Conservation (phyloP, 1,140 invertebrate species). For the Drosophila sucinea region DNA sequence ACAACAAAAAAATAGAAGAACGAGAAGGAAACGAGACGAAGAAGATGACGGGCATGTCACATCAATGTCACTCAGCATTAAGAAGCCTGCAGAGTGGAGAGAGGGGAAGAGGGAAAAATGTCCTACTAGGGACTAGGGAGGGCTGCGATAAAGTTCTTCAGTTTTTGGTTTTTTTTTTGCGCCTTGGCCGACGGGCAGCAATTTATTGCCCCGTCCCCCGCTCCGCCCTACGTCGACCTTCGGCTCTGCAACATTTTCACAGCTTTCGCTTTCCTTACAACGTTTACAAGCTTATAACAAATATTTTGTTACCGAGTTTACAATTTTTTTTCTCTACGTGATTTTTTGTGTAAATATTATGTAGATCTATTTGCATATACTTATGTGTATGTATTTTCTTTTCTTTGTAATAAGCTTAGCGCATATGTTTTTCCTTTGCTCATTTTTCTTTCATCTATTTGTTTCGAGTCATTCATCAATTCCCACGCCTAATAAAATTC, state of each 20-base stretch:
- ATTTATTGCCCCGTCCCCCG: conserved; percentile 23
- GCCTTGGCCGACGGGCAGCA: conserved; percentile 49
- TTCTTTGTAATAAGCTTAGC: conserved; percentile 66
- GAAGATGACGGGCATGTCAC: conserved; percentile 76
- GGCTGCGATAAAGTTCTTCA: conserved; percentile 60
- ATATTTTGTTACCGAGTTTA: conserved; percentile 76
- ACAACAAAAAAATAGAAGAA: background rate
- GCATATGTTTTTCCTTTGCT: conserved; percentile 46
- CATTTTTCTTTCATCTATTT: background rate
- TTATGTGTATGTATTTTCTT: conserved; percentile 45
- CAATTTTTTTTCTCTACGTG: conserved; percentile 42
- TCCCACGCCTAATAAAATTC: conserved; percentile 46
- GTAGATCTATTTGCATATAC: conserved; percentile 61
- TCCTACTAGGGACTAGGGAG: conserved; percentile 37
- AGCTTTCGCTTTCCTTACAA: conserved; percentile 52
- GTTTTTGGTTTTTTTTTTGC: conserved; percentile 46
- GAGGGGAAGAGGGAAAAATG: background rate
- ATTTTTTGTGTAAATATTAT: conserved; percentile 32
- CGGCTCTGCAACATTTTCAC: conserved; percentile 36
- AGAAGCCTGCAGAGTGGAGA: conserved; percentile 10
- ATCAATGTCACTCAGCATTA: conserved; percentile 80
- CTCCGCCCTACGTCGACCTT: background rate
- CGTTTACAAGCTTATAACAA: conserved; percentile 78
- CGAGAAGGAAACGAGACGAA: conserved; percentile 21
- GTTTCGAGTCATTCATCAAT: conserved; percentile 17